phyloP scores from a whole-genome alignment of 2,797 vertebrate genomes.

The Iguana delicatissima region DNA sequence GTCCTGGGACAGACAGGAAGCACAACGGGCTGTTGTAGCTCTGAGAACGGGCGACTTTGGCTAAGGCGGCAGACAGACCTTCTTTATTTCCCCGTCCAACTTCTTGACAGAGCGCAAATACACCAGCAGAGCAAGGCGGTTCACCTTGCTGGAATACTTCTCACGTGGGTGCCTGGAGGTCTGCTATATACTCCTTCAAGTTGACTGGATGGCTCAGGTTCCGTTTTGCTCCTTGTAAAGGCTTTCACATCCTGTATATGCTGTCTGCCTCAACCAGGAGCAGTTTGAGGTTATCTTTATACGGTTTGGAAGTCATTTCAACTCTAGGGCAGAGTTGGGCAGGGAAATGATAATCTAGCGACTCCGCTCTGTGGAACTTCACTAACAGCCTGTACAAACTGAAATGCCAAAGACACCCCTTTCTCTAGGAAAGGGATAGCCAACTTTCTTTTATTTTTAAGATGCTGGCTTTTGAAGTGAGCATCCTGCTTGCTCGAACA shows the following conservation, averaged over 20 bases:
- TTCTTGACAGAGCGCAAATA: not conserved
- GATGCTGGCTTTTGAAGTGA: slow-evolving; percentile 35
- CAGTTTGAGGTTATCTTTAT: not conserved
- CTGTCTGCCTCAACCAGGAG: not conserved
- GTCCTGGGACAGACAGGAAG: accelerated
- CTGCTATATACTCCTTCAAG: not conserved
- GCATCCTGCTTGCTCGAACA: slow-evolving; percentile 10
- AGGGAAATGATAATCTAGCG: no score
- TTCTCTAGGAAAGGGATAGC: slow-evolving; percentile 35
- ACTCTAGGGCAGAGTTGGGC: not conserved
- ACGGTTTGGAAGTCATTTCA: slow-evolving; percentile 36
- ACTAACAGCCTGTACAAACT: slow-evolving; percentile 11
- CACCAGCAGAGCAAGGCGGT: not conserved
- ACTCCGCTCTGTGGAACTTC: slow-evolving; percentile 2
- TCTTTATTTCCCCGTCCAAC: not conserved
- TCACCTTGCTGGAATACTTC: not conserved
- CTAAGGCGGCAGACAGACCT: not conserved
- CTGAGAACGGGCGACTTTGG: not conserved
- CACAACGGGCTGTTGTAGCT: accelerated
- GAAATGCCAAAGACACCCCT: not conserved
- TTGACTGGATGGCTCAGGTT: slow-evolving; percentile 6
- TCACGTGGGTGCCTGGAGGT: not conserved
- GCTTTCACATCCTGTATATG: not conserved
- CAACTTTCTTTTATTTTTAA: not conserved
- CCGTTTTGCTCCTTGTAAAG: slow-evolving; percentile 8